Evolutionary conservation across 2,888 invertebrate species (phyloP), one percentile per base, ranked within the genome.

Genomic region (Drosophila birchii): DNA sequence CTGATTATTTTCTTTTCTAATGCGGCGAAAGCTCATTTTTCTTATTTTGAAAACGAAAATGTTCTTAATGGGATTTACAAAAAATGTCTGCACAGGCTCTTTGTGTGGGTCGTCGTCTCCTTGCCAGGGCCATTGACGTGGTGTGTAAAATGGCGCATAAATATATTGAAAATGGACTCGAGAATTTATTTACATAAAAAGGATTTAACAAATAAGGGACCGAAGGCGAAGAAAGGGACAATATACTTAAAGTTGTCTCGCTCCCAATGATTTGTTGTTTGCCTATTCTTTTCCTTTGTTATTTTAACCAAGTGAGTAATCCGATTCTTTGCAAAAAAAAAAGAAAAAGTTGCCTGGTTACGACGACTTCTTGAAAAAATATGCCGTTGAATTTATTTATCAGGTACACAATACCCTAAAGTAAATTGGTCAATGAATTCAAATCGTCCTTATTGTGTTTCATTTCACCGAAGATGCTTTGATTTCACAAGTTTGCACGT

Each of bases 71-170:
- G 85, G 84, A 85, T 85, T 85, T 88, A 62, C 68, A 86, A 63
- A 80, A 70, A 82, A 85, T 78, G 63, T 78, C 86, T 78, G 69
- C 70, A 71, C 73, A 78, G 78, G 74, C 73, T 67, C 70, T 80
- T 70, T 64, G 57, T 55, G 60, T 56, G 53, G 57, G 78, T 54
- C 60, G 78, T 54, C 60, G 64, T 71, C 73, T 66, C 69, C 47
- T 20, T 36, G 55, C 39, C 62, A 18, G n/a, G 57, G 55, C 53
- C 57, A 68, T 59, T 59, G 60, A 49, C 54, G 51, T 64, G 67
- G 78, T 88, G 86, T 86, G 86, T 79, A 83, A 84, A 88, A 88
- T 81, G 89, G 85, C 85, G 87, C 87, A 85, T 88, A 88, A 85
- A 85, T 85, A 85, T 88, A 89, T 85, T 86, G 84, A 79, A 86